Base-by-base conservation (phyloP, 2,888 invertebrate species). In the Hypselothyrea guttata region DNA sequence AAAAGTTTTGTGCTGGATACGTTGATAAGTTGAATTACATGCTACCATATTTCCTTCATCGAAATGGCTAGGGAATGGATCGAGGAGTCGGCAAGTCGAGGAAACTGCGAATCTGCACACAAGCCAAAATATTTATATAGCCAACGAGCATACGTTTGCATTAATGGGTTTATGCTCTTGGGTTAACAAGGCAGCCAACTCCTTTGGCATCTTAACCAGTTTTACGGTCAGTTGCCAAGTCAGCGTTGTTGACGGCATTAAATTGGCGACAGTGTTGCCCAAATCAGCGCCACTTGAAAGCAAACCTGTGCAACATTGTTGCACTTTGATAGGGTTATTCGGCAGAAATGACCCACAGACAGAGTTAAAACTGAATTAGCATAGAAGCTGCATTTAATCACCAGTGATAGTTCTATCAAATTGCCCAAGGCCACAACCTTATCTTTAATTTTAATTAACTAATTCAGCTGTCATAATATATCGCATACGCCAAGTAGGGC, bases 11-110 rank as follows among this genome's bases (percentile, higher is more conserved):
- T 74, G 82, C 72, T 72, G 62, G 55, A 38, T 56, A 58, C 75
- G 84, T 71, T 86, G 82, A 82, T 86, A 86, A 82, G 60, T 77
- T 84, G 84, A 84, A 72, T 84, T 71, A 82, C 78, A 71, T 41
- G 71, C 51, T 63, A 56, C 55, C 68, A 84, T 84, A 84, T 71
- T 65, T 83, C 60, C 53, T 60, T 34, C 75, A 66, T 63, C 63
- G 48, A 16, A 48, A 55, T 41, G 54, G 33, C 11, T 33, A n/a
- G 35, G 53, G 15, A 9, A 31, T 44, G 44, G 7, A 12, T 41
- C 31, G 15, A 33, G 35, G 9, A 11, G 45, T 33, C 7, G 4
- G 4, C 7, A 12, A 28, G 4, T 18, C n/a, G 13, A 5, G 22
- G 54, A 52, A 54, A 48, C 7, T 30, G 58, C 71, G 45, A 67